Evolutionary conservation across 2,888 invertebrate genomes (phyloP).

Genomic region (Girardia tigrina): DNA sequence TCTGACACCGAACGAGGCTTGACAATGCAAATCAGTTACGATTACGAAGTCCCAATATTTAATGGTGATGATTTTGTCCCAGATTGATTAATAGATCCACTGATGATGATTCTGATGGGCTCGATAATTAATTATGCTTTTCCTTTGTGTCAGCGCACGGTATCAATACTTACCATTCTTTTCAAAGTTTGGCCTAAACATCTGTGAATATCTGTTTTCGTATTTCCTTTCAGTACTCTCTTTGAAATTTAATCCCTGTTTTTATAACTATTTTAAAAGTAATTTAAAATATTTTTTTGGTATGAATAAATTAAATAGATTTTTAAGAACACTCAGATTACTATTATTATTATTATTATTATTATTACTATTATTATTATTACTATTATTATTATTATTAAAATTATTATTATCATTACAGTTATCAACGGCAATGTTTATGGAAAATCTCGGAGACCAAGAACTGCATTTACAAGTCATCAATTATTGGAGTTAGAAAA

Average conservation of each 20-base stretch:
- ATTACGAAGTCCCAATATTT: neutral
- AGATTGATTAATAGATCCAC: constrained; percentile 16
- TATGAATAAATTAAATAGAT: neutral
- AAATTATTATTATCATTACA: neutral
- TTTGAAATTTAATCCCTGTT: too few species aligned
- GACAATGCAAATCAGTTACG: constrained; percentile 20
- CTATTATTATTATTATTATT: constrained; percentile 20
- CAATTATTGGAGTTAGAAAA: constrained; percentile 90
- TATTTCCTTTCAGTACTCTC: too few species aligned
- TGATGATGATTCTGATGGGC: constrained; percentile 14
- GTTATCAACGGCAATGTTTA: constrained; percentile 31
- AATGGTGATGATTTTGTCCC: constrained; percentile 23
- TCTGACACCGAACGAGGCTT: constrained; percentile 19
- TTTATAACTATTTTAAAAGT: too few species aligned
- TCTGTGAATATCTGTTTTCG: neutral
- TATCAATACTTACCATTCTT: neutral
- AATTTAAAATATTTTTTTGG: too few species aligned
- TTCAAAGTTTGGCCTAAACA: neutral
- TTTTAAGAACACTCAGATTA: neutral
- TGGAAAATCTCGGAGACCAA: constrained; percentile 69
- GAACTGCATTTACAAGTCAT: constrained; percentile 94
- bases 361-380: neutral
- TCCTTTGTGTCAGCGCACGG: constrained; percentile 19
- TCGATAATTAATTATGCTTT: constrained; percentile 23
- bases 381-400: neutral